Evolutionary conservation across 2,888 invertebrate genomes (phyloP).

Genomic region (Tromatobia lineatoria): DNA sequence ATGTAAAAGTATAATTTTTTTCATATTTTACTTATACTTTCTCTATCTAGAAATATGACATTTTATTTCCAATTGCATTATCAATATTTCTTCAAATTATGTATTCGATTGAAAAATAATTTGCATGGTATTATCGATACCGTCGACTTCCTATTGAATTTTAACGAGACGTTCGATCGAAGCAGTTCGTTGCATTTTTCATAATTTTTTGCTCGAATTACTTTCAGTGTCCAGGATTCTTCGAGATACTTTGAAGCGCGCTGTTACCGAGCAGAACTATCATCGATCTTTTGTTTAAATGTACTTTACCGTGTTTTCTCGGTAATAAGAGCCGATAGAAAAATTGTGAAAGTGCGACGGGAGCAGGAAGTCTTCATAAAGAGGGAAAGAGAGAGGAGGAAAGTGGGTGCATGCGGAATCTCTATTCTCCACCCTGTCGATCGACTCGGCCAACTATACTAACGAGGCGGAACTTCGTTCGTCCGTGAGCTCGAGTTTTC

Average conservation of each 20-base stretch:
- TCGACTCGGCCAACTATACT: conserved; percentile 76
- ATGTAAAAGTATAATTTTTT: no score
- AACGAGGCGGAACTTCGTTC: conserved; percentile 78
- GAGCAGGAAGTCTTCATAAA: not conserved
- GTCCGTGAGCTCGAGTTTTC: conserved; percentile 51
- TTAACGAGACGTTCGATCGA: not conserved
- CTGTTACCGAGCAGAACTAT: not conserved
- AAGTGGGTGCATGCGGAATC: conserved; percentile 66
- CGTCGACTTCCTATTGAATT: not conserved
- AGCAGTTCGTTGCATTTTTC: not conserved
- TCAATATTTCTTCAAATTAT: no score
- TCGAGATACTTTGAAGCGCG: conserved; percentile 27
- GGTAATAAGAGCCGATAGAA: conserved; percentile 62
- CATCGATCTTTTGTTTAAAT: conserved; percentile 36
- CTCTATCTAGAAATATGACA: no score
- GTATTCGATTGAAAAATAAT: no score
- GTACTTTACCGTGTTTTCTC: conserved; percentile 36
- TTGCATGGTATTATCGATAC: not conserved
- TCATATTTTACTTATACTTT: no score
- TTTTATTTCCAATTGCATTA: no score
- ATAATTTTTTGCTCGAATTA: conserved; percentile 2
- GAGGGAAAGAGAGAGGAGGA: conserved; percentile 31
- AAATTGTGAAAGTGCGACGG: conserved; percentile 10
- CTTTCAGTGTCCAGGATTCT: conserved; percentile 26
- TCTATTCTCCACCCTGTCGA: conserved; percentile 71